phyloP scores from a whole-genome alignment of 2,888 invertebrate species.

The Tryphoninae sp. region DNA sequence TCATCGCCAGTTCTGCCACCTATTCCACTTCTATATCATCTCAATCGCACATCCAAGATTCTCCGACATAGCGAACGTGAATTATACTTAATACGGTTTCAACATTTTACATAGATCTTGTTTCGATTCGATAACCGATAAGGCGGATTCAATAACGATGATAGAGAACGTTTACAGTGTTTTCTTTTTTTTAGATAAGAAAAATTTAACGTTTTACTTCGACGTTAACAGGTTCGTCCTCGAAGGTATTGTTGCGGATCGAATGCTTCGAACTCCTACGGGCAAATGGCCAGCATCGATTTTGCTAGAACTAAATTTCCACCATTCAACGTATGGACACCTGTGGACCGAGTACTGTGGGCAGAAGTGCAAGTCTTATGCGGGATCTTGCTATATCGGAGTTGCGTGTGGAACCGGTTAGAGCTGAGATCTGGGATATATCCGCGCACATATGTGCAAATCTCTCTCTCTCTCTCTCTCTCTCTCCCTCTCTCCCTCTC shows the following conservation, averaged over 20 bases:
- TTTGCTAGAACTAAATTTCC: not conserved
- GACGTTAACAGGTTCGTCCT: not conserved
- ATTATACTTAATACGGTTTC: not conserved
- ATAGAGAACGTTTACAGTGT: no score
- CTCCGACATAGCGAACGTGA: conserved; percentile 37
- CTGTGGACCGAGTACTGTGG: not conserved
- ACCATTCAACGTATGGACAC: not conserved
- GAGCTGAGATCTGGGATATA: conserved; percentile 5
- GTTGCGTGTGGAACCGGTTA: conserved; percentile 3
- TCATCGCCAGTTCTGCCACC: not conserved
- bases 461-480: no score
- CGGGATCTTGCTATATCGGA: not conserved
- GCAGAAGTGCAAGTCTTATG: not conserved
- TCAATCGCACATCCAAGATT: not conserved
- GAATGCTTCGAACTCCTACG: conserved; percentile 1
- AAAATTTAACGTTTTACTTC: no score
- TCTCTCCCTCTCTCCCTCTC: not conserved
- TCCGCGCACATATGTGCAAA: not conserved
- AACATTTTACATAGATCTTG: no score
- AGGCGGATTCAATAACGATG: no score
- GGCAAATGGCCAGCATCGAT: not conserved
- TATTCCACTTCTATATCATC: not conserved
- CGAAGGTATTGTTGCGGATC: not conserved
- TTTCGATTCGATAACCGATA: no score
- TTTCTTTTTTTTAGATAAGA: no score